Evolutionary conservation across 2,888 invertebrate genomes (phyloP), one percentile per base, ranked within the genome.

Genomic region (Latrodectus hesperus): DNA sequence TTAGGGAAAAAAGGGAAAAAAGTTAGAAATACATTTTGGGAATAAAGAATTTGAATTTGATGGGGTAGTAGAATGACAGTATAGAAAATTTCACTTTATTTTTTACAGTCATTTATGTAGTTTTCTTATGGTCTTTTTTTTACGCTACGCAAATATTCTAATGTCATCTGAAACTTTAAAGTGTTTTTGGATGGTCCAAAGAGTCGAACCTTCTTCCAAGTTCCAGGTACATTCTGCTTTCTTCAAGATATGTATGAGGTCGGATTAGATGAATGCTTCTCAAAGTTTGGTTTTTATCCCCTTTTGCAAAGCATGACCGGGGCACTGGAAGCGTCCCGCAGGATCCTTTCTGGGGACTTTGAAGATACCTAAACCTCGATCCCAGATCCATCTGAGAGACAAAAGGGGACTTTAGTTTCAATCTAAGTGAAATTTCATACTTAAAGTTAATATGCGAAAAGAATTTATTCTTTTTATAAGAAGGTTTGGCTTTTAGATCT

Each of bases 81-180:
- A 87, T 67, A 77, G 86, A 81, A 77, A 81, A 72, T 77, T 76
- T 82, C 67, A 67, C 55, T 60, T 22, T 64, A 55, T 70, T 83
- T 83, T 80, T 78, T 81, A 38, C 60, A 26, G 51, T 72, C n/a
- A 9, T 53, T 52, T 51, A 22, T 17, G 67, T 68, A 14, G 64
- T 49, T 80, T 74, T 73, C 16, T 73, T 52, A 67, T 22, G 52
- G n/a, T 51, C 51, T 70, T 67, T 14, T 16, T 74, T 38, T 53
- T 79, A 52, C 55, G 38, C 70, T 52, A 65, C 17, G 74, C 81
- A 77, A 80, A 81, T 81, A 81, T 87, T 87, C 86, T 81, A 87
- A 87, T 87, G 86, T 77, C 81, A 87, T 87, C 67, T 72, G 86
- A 87, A 87, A 87, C 86, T 87, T 87, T 87, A 87, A 87, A 87